These are phyloP conservation scores for Myrmecobius fasciatus DNA, from an alignment of 2,113 vertebrate genomes.

Conservation along the genomic window DNA sequence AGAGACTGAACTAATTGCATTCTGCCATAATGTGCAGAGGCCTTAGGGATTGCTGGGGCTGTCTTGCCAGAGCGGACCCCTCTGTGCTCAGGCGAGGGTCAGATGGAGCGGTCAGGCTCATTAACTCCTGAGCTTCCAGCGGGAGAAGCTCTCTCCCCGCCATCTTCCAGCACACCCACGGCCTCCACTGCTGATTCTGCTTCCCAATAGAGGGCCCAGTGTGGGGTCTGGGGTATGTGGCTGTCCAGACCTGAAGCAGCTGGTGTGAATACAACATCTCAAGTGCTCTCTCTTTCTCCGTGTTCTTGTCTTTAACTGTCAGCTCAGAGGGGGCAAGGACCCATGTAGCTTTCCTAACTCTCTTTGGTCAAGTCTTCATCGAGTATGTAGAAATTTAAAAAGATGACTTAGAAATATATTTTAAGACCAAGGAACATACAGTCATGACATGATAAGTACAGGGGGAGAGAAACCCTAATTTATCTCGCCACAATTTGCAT, in stretches of 20 bases:
- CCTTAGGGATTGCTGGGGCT: conserved; percentile 40
- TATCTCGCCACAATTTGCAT: not conserved
- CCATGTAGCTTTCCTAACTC: not conserved
- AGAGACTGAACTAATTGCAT: conserved; percentile 52
- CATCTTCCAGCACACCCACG: not conserved
- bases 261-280: not conserved
- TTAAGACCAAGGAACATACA: not conserved
- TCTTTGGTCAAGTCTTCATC: not conserved
- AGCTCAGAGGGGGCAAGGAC: not conserved
- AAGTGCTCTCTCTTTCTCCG: not conserved
- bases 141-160: not conserved
- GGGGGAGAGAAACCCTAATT: not conserved
- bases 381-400: not conserved
- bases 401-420: not conserved
- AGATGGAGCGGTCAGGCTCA: conserved; percentile 48
- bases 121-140: conserved; percentile 45
- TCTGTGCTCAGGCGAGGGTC: conserved; percentile 26
- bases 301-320: not conserved
- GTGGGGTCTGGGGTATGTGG: not conserved
- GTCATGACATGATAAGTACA: not conserved
- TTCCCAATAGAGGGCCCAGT: not conserved
- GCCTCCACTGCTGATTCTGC: not conserved
- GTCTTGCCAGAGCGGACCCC: conserved; percentile 52
- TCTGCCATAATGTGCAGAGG: not conserved
- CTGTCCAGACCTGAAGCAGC: not conserved